Conservation (phyloP, 2,888 invertebrate genomes). For the Falcaria lacertinaria region DNA sequence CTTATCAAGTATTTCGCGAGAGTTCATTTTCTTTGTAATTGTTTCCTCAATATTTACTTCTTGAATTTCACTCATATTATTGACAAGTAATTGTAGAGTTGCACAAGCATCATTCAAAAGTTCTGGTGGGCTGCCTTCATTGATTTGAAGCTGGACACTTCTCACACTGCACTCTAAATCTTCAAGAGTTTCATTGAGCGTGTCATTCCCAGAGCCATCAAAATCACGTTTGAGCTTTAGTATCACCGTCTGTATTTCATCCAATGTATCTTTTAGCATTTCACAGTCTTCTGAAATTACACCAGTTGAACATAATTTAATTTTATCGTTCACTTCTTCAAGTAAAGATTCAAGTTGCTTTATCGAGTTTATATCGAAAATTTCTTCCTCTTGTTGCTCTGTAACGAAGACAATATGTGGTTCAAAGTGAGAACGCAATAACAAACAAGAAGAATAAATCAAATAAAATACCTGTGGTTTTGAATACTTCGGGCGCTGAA, state of each 20-base stretch:
- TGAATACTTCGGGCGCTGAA: constrained; percentile 13
- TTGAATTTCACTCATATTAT: constrained; percentile 49
- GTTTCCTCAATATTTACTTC: constrained; percentile 26
- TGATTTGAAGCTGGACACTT: constrained; percentile 69
- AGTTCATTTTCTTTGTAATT: constrained; percentile 17
- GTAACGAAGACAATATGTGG: not conserved
- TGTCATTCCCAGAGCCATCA: constrained; percentile 51
- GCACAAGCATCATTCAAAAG: constrained; percentile 63
- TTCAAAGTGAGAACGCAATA: constrained; percentile 19
- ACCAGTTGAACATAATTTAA: constrained; percentile 28
- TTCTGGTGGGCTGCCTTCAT: constrained; percentile 60
- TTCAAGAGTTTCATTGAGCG: constrained; percentile 70
- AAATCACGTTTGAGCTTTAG: constrained; percentile 66
- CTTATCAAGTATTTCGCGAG: constrained; percentile 32
- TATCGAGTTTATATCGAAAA: constrained; percentile 36
- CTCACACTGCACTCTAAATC: constrained; percentile 75
- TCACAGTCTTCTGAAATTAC: constrained; percentile 42
- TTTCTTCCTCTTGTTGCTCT: constrained; percentile 2
- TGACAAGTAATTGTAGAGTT: constrained; percentile 56
- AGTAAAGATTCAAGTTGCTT: constrained; percentile 46
- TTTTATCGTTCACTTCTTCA: constrained; percentile 49
- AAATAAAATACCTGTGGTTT: constrained; percentile 7
- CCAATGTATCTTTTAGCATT: constrained; percentile 50
- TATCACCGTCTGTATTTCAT: constrained; percentile 69
- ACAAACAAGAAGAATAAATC: constrained; percentile 1